phyloP scores from a whole-genome alignment of 2,888 invertebrate species.

The Luffia ferchaultella region DNA sequence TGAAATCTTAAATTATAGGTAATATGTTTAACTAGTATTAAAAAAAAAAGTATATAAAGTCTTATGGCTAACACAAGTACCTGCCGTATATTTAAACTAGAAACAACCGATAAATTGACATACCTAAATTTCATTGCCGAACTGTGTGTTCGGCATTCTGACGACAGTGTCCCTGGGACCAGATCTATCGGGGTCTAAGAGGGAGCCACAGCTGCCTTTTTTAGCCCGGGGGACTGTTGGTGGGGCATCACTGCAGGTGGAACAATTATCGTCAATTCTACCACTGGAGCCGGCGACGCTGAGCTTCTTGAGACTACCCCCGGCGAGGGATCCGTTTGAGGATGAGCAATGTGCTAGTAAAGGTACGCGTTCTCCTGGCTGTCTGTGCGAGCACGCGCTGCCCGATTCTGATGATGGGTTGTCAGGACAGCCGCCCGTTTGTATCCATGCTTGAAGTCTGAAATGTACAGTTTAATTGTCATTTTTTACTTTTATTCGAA shows the following conservation, averaged over 20 bases:
- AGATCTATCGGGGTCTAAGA: conserved; percentile 46
- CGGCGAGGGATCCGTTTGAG: conserved; percentile 51
- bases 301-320: conserved; percentile 49
- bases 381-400: conserved; percentile 34
- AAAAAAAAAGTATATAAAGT: not conserved
- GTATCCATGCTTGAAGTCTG: conserved; percentile 47
- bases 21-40: too few species aligned
- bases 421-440: conserved; percentile 48
- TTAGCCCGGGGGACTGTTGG: conserved; percentile 43
- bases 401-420: conserved; percentile 33
- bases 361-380: conserved; percentile 43
- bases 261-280: conserved; percentile 42
- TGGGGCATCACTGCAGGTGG: conserved; percentile 52
- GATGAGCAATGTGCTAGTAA: conserved; percentile 51
- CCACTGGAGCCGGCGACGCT: conserved; percentile 40
- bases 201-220: conserved; percentile 53
- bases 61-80: not conserved
- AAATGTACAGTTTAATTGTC: conserved; percentile 5
- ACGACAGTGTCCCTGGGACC: conserved; percentile 52
- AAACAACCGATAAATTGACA: not conserved
- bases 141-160: conserved; percentile 47
- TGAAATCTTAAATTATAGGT: too few species aligned
- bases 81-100: not conserved
- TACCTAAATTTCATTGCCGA: conserved; percentile 43
- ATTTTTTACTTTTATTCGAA: too few species aligned